Evolutionary conservation across 1,140 invertebrate species (phyloP).

Genomic region (Lepidotrigona ventralis): DNA sequence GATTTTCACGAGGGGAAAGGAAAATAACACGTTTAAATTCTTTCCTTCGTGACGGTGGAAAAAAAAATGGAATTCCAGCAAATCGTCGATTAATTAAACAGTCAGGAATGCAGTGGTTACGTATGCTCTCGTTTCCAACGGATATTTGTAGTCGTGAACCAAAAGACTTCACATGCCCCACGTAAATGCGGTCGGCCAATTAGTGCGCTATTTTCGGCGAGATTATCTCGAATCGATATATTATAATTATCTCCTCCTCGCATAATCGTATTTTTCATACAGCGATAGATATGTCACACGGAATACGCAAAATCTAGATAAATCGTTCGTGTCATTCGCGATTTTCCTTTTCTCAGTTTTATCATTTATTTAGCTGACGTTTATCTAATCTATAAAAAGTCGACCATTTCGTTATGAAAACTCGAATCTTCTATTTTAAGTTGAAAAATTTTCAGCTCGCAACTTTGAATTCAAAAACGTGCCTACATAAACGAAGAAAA

Average conservation of each 20-base stretch:
- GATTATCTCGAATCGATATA: slow-evolving; percentile 37
- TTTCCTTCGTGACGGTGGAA: neutral
- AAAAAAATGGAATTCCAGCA: slow-evolving; percentile 4
- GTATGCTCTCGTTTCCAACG: slow-evolving; percentile 20
- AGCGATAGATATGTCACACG: neutral
- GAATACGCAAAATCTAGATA: neutral
- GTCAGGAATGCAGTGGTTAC: slow-evolving; percentile 42
- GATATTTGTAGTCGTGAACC: slow-evolving; percentile 43
- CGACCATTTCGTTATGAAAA: neutral
- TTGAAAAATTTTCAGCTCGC: no score
- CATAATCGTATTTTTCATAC: slow-evolving; percentile 27
- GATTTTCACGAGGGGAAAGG: neutral
- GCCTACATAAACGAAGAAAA: no score
- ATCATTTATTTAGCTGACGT: neutral
- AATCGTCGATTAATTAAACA: slow-evolving; percentile 53
- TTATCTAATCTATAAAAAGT: no score
- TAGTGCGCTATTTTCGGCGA: slow-evolving; percentile 53
- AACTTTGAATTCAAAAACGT: no score
- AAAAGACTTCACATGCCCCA: slow-evolving; percentile 41
- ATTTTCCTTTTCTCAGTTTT: neutral
- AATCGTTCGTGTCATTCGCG: neutral
- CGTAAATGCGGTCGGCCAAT: slow-evolving; percentile 57
- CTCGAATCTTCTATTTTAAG: neutral
- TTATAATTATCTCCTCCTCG: slow-evolving; percentile 48
- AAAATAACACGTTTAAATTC: slow-evolving; percentile 1